These are phyloP conservation scores for Pelodiscus sinensis DNA, from an alignment of 2,113 vertebrate genomes.

Conservation along the genomic window DNA sequence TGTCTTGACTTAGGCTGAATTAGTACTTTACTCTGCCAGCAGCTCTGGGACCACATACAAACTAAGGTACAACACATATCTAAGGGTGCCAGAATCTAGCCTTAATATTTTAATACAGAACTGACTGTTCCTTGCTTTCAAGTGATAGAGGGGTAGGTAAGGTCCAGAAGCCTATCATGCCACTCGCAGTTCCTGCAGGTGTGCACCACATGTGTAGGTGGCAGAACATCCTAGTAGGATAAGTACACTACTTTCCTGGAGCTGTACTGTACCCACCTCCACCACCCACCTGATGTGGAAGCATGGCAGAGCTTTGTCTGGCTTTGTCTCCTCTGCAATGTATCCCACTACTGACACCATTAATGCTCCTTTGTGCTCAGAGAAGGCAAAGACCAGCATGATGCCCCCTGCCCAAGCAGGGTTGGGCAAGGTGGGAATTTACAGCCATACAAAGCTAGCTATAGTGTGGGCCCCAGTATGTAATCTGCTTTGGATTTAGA, in stretches of 20 bases:
- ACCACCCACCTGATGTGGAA: background rate
- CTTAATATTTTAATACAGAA: background rate
- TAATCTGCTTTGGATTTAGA: background rate
- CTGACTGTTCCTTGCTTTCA: background rate
- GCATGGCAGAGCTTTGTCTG: background rate
- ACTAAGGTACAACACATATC: background rate
- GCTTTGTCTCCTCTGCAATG: background rate
- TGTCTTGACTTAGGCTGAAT: background rate
- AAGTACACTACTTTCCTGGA: background rate
- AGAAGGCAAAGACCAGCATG: background rate
- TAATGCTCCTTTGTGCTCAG: background rate
- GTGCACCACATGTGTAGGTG: background rate
- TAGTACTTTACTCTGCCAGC: background rate
- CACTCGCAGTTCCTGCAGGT: background rate
- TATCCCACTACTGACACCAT: background rate
- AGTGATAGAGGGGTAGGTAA: background rate
- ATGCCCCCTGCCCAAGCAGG: background rate
- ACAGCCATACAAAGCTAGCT: background rate
- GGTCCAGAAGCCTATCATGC: background rate
- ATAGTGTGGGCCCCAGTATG: background rate
- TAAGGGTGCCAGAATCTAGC: background rate
- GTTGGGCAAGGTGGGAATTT: background rate
- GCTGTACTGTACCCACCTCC: background rate
- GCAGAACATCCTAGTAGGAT: background rate
- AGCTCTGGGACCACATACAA: background rate